Evolutionary conservation across 1,140 invertebrate species (phyloP), one percentile per base, ranked within the genome.

Genomic region (Dinoponera quadriceps): DNA sequence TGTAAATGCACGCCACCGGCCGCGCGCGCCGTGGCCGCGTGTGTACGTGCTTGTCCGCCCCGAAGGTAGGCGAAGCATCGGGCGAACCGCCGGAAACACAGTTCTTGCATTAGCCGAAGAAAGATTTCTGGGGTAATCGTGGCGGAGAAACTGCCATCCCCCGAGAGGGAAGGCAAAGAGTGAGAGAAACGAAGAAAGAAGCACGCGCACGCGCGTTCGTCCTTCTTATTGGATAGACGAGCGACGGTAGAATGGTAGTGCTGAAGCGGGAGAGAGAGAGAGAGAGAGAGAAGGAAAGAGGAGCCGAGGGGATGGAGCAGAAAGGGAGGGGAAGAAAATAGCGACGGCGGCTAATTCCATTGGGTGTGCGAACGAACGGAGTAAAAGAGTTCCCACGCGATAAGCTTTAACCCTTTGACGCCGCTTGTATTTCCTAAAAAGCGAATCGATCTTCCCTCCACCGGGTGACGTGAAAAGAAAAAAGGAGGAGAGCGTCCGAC

Each of bases 91-190:
- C 72, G 74, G 74, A 72, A 89, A 93, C 92, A 93, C 91, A 92
- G 92, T 91, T 93, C 92, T 93, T 93, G 92, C 92, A 93, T 93
- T 93, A 93, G 91, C 84, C 90, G 89, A 93, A 93, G 92, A 93
- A 93, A 93, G 92, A 92, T 93, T 93, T 90, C 91, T 91, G 88
- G 85, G 88, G 90, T 80, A 91, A 89, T 89, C 82, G 88, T 83
- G 86, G 68, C 75, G 59, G 48, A 75, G 80, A 77, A 80, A 80
- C 75, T 80, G 75, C 75, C 75, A 80, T 80, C 75, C 75, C 65
- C 33, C 18, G 44, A 48, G 54, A 20, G 27, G 57, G 44, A 22
- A 25, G 51, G 20, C 20, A 57, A 1, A 18, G 18, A 55, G 25
- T 48, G 66, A 63, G 57, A 13, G 9, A 49, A 75, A 82, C 71